Evolutionary conservation across 2,797 vertebrate genomes (phyloP).

Genomic region (Simalia tracyae): DNA sequence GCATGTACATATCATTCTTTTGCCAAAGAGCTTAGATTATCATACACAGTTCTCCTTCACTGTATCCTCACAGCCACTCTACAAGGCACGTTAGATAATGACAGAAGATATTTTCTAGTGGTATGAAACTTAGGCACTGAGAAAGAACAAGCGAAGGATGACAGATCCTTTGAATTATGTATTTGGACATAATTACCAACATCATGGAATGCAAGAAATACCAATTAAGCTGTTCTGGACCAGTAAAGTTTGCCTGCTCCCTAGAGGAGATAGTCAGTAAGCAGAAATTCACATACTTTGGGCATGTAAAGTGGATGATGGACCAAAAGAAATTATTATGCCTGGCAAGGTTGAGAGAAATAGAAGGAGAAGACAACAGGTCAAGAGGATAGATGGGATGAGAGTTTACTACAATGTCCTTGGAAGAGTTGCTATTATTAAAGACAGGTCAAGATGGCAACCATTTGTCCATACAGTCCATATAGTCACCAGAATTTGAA

Average conservation of each 20-base stretch:
- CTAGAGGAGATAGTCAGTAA: background rate
- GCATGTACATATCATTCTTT: background rate
- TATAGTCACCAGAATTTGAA: too few species aligned
- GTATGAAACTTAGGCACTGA: background rate
- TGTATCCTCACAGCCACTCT: background rate
- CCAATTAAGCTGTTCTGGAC: background rate
- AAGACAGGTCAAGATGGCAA: background rate
- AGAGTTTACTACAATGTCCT: background rate
- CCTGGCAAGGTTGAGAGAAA: background rate
- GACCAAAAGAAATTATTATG: background rate
- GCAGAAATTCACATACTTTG: background rate
- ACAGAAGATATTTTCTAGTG: background rate
- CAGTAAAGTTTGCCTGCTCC: background rate
- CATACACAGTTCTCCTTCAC: background rate
- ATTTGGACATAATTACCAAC: background rate
- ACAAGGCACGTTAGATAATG: background rate
- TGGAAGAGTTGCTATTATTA: background rate
- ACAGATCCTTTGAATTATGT: background rate
- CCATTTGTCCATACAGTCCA: too few species aligned
- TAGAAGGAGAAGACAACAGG: background rate
- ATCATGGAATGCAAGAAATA: background rate
- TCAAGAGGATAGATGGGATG: background rate
- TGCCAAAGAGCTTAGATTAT: background rate
- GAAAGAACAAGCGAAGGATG: background rate
- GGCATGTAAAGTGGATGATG: background rate